Base-by-base conservation (phyloP, 1,140 invertebrate genomes). In the Teleopsis dalmanni region DNA sequence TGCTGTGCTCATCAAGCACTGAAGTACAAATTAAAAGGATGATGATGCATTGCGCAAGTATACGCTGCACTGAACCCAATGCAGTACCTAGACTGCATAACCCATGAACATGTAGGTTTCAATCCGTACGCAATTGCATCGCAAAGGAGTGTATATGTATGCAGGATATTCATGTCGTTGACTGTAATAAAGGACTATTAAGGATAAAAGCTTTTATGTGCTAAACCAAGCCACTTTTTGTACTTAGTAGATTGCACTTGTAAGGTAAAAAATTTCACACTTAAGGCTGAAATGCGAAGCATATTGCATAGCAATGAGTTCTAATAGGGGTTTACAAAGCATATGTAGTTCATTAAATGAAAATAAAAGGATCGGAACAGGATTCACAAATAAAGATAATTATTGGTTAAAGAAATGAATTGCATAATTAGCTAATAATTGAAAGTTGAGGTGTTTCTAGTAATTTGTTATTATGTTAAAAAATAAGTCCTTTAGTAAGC, bases 151-250 rank as follows among this genome's bases (percentile, higher is more conserved):
- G n/a, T n/a, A n/a, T n/a, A 21, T 13, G 23, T 42, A 13, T 10
- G 40, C 25, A 27, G 25, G 14, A 42, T 42, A 10, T 42, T 10
- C 34, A 6, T 11, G 27, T 43, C 41, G 41, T 43, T n/a, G n/a
- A n/a, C n/a, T n/a, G 41, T 43, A 37, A 65, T 65, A 65, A 65
- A 65, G 58, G 62, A 65, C 62, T 62, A 59, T 64, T 56, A 57
- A 57, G 47, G 46, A 44, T 41, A 49, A 47, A 51, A 50, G 46
- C 35, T 33, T 19, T 48, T 35, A n/a, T n/a, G 18, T 46, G 22
- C 10, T 46, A 29, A 22, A 46, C 26, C 33, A 34, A 22, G 26
- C 23, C 31, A 34, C 21, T 46, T 4, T 10, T 29, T 1, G 16
- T 27, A 13, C 7, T 13, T 29, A 13, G 26, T 6, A 29, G 7